Percentiles rank a stretch among this genome's conserved stretches.
Conservation (phyloP, 1,140 invertebrate species). For the Drosophila truncata region DNA sequence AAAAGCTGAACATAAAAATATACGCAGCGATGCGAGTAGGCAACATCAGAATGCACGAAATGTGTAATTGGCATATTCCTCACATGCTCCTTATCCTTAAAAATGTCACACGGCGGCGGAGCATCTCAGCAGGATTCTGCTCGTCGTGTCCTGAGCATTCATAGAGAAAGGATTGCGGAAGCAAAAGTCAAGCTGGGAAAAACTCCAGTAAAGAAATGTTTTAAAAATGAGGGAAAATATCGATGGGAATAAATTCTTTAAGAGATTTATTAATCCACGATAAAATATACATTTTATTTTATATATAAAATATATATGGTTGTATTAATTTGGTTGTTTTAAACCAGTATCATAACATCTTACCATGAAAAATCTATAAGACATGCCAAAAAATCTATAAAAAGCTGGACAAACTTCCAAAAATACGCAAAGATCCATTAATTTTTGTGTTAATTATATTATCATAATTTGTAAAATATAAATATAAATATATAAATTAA, state of each 20-base stretch:
- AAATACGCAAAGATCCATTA: too few species aligned
- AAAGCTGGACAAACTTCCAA: too few species aligned
- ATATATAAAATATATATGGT: too few species aligned
- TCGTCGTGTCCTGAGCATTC: conserved; percentile 1
- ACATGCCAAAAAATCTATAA: too few species aligned
- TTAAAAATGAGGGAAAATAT: neutral
- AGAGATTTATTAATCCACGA: neutral
- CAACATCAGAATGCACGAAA: conserved; percentile 54
- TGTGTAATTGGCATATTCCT: conserved; percentile 62
- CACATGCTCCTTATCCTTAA: conserved; percentile 27
- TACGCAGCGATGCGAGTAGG: conserved; percentile 28
- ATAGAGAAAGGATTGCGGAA: conserved; percentile 12
- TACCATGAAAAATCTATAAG: too few species aligned
- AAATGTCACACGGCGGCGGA: neutral
- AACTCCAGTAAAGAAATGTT: neutral
- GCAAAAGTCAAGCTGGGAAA: conserved; percentile 21
- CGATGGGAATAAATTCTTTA: neutral
- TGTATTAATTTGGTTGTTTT: too few species aligned
- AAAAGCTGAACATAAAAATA: conserved; percentile 27
- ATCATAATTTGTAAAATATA: too few species aligned
- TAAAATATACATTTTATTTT: too few species aligned
- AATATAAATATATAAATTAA: too few species aligned
- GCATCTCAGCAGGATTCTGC: conserved; percentile 9
- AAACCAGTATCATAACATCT: too few species aligned
- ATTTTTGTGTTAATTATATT: too few species aligned